Conservation (phyloP, 2,888 invertebrate genomes). For the Syrista parreyssii region DNA sequence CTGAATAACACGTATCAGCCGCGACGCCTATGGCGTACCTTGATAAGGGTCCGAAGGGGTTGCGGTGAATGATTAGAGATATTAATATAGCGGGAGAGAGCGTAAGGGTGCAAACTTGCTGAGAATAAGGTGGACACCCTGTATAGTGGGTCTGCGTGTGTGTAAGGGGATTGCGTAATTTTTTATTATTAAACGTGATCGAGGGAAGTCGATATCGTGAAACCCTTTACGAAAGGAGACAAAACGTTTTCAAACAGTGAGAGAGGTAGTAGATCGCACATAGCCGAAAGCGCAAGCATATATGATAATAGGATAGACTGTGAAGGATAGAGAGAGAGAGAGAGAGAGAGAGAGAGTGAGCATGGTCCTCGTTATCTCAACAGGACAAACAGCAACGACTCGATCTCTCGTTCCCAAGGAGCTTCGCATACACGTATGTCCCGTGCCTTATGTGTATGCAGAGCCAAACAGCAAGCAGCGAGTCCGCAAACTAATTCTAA, state of each 20-base stretch:
- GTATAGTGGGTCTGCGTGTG: neutral
- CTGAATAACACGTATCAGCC: slow-evolving; percentile 62
- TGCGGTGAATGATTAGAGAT: slow-evolving; percentile 64
- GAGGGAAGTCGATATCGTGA: neutral
- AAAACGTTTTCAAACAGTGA: neutral
- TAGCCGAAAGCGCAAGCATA: neutral
- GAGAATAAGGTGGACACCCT: slow-evolving; percentile 23
- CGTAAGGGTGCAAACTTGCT: slow-evolving; percentile 52
- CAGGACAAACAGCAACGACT: neutral
- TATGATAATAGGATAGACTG: neutral
- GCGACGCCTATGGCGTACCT: slow-evolving; percentile 53
- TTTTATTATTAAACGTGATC: neutral
- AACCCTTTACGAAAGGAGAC: neutral
- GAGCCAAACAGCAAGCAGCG: slow-evolving; percentile 45
- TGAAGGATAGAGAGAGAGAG: neutral
- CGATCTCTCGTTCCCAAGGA: slow-evolving; percentile 10
- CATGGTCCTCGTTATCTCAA: neutral
- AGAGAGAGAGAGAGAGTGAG: neutral
- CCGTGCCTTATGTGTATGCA: slow-evolving; percentile 13
- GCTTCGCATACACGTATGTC: slow-evolving; percentile 24
- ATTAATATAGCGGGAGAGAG: slow-evolving; percentile 55
- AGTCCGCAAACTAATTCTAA: slow-evolving; percentile 65
- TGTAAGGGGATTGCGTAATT: neutral
- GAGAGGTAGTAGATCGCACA: neutral
- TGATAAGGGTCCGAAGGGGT: slow-evolving; percentile 64